phyloP scores from a whole-genome alignment of 2,888 invertebrate species.

The Alsophila aescularia region DNA sequence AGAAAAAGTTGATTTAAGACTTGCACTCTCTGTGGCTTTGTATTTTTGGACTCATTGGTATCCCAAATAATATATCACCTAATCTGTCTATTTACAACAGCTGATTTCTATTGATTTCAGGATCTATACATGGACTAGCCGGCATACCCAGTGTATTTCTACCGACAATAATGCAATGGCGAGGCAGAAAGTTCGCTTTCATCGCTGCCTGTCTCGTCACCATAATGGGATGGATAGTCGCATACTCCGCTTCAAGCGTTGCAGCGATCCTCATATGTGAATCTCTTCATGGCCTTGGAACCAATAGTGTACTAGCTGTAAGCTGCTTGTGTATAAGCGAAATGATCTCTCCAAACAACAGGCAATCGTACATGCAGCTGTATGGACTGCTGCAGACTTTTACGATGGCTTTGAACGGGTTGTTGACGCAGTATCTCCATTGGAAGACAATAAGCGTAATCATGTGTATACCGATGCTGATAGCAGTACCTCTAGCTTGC shows the following conservation, averaged over 20 bases:
- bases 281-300: conserved; percentile 25
- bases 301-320: conserved; percentile 18
- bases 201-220: conserved; percentile 14
- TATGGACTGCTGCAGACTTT: conserved; percentile 13
- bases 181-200: conserved; percentile 16
- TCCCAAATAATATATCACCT: no score
- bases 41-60: no score
- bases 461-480: conserved; percentile 28
- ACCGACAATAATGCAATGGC: conserved; percentile 19
- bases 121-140: conserved; percentile 19
- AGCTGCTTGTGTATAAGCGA: conserved; percentile 26
- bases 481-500: conserved; percentile 22
- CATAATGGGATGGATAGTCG: conserved; percentile 15
- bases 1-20: no score
- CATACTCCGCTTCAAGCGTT: background rate
- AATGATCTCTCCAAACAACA: conserved; percentile 25
- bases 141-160: conserved; percentile 13
- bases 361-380: conserved; percentile 15
- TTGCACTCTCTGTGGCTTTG: no score
- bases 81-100: no score
- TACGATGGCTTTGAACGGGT: conserved; percentile 13
- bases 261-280: conserved; percentile 9
- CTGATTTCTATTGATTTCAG: no score
- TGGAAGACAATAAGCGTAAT: conserved; percentile 36
- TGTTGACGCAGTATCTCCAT: conserved; percentile 30